Percentiles rank a stretch among this genome's conserved stretches.
phyloP scores from a whole-genome alignment of 1,140 invertebrate species.

The Acromyrmex charruanus region DNA sequence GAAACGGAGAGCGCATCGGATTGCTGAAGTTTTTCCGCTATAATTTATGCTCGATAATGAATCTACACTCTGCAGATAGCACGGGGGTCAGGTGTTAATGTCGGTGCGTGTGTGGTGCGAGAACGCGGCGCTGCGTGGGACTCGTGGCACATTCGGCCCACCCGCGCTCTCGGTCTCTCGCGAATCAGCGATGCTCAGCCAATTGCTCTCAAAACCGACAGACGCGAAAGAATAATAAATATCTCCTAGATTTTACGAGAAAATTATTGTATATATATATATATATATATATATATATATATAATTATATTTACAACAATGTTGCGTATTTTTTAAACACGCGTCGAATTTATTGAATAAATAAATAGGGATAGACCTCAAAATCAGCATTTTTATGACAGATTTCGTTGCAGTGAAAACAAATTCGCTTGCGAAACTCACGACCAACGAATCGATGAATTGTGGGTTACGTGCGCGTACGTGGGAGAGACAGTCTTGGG shows the following conservation, averaged over 20 bases:
- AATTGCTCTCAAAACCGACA: neutral
- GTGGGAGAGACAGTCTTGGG: constrained; percentile 62
- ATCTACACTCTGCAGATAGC: constrained; percentile 80
- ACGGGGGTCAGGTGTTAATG: constrained; percentile 83
- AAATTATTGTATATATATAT: neutral
- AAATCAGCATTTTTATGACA: neutral
- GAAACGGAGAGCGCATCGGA: constrained; percentile 74
- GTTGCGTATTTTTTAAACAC: neutral
- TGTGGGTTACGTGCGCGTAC: constrained; percentile 60
- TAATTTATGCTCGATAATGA: constrained; percentile 84
- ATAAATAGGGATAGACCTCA: neutral
- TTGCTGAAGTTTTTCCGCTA: constrained; percentile 77
- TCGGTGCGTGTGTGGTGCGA: constrained; percentile 80
- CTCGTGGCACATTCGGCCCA: constrained; percentile 79
- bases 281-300: no score
- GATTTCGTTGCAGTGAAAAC: constrained; percentile 33
- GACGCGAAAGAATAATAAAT: neutral
- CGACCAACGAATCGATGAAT: constrained; percentile 62
- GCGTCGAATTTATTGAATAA: neutral
- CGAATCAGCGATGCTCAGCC: constrained; percentile 72
- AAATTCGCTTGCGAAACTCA: constrained; percentile 66
- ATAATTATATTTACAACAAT: neutral
- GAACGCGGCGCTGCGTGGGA: constrained; percentile 79
- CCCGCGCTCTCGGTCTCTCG: constrained; percentile 74
- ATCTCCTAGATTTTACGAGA: neutral